Conservation (phyloP, 2,888 invertebrate species). For the Chaitophorus viminalis region DNA sequence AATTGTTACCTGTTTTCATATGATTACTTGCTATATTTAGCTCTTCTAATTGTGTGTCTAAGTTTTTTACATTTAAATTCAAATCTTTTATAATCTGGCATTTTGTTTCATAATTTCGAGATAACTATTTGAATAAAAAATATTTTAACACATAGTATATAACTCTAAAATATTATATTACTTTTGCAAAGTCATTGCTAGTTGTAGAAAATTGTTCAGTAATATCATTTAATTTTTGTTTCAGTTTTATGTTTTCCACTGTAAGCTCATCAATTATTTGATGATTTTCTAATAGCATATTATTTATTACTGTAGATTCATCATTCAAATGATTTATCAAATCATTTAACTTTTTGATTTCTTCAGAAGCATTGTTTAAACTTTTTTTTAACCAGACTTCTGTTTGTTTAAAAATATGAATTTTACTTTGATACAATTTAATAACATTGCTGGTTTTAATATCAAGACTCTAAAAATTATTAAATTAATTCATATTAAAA, state of each 20-base stretch:
- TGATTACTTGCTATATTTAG: conserved; percentile 1
- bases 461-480: conserved; percentile 32
- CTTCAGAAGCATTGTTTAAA: conserved; percentile 46
- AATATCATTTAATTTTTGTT: conserved; percentile 37
- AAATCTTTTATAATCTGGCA: conserved; percentile 33
- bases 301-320: conserved; percentile 33
- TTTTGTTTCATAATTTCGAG: conserved; percentile 49
- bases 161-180: background rate
- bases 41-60: conserved; percentile 40
- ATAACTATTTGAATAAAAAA: conserved; percentile 20
- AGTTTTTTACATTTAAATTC: conserved; percentile 22
- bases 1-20: conserved; percentile 36
- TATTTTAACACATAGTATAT: background rate
- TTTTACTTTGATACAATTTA: conserved; percentile 43
- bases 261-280: conserved; percentile 28
- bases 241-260: conserved; percentile 35
- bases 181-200: conserved; percentile 42
- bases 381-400: conserved; percentile 53
- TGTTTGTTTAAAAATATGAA: conserved; percentile 22
- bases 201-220: conserved; percentile 17
- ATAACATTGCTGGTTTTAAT: conserved; percentile 42
- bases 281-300: conserved; percentile 44
- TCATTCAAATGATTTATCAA: conserved; percentile 25
- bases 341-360: conserved; percentile 44
- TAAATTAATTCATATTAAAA: background rate